Base-by-base conservation (phyloP, 2,113 vertebrate species). In the Anser cygnoides region DNA sequence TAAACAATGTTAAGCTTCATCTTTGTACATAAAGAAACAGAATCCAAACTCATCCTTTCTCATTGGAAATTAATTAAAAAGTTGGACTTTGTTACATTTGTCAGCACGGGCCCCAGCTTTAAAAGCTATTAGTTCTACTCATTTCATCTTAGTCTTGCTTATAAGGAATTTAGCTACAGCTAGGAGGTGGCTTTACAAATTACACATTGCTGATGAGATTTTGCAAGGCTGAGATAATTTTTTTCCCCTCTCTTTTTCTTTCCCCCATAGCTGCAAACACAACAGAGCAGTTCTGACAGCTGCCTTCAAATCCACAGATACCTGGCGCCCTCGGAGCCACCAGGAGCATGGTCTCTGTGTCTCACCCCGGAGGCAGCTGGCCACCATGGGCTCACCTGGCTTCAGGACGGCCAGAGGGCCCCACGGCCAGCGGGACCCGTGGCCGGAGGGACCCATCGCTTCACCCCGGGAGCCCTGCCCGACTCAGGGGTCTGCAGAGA, bases 281-380 rank as follows among this genome's bases (percentile, higher is more conserved):
- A 41, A 33, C 22, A 73, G 23, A 74, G 41, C 55, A 89, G 33
- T 21, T 89, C 68, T 81, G 54, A 55, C 52, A 55, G 35, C 6
- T 4, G 6, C 29, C 8, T 86, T 39, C 18, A 41, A 10, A 50
- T 7, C 2, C 16, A 10, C 8, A 2, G 8, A 6, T 33, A 26
- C 9, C 55, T 17, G 5, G 77, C 70, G 68, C 25, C 59, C 55
- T 54, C 10, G 52, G 44, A 93, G 44, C 25, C 55, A 52, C 33
- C 39, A 10, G 19, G 25, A 43, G 15, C 0, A 0, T 7, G 25
- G 39, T 10, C 9, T 22, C 35, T 18, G 23, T 5, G 14, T n/a
- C 58, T 41, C 4, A 5, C 3, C 49, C 25, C 65, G 73, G 59
- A 14, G 52, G 29, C 1, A 21, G 39, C 7, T 5, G 1, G 37